phyloP scores from a whole-genome alignment of 1,140 invertebrate species.

The Melitaea cinxia region DNA sequence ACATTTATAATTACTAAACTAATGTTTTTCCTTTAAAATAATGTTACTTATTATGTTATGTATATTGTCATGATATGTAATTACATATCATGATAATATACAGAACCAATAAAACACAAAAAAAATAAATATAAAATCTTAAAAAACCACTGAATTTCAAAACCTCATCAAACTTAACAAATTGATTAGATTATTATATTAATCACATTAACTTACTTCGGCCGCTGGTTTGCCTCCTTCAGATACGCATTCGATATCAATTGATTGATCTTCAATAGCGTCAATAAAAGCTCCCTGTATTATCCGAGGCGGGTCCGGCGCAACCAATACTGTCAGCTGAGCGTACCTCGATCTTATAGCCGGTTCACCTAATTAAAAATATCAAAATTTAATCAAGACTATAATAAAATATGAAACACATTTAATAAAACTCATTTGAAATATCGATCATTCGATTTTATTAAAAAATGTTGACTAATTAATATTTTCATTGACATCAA shows the following conservation, averaged over 20 bases:
- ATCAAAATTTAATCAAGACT: not conserved
- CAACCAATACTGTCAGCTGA: constrained; percentile 91
- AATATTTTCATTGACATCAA: not conserved
- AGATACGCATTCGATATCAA: constrained; percentile 95
- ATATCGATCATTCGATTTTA: not conserved
- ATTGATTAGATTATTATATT: too few species aligned
- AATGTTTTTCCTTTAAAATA: too few species aligned
- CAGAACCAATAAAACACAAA: too few species aligned
- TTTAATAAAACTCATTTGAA: not conserved
- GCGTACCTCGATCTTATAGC: constrained; percentile 92
- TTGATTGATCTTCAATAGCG: constrained; percentile 93
- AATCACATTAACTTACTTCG: constrained; percentile 84
- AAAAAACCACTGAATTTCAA: too few species aligned
- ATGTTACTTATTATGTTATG: too few species aligned
- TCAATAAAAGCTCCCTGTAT: constrained; percentile 89
- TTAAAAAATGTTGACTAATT: not conserved
- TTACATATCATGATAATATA: too few species aligned
- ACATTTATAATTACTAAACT: too few species aligned
- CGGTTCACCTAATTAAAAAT: constrained; percentile 81
- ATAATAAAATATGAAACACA: constrained; percentile 15
- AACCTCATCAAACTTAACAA: too few species aligned
- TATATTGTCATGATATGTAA: too few species aligned
- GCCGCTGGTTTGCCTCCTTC: constrained; percentile 95
- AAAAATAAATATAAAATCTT: too few species aligned
- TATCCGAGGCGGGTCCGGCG: constrained; percentile 93